Evolutionary conservation across 2,113 vertebrate species (phyloP).

Genomic region (Cynoglossus semilaevis): DNA sequence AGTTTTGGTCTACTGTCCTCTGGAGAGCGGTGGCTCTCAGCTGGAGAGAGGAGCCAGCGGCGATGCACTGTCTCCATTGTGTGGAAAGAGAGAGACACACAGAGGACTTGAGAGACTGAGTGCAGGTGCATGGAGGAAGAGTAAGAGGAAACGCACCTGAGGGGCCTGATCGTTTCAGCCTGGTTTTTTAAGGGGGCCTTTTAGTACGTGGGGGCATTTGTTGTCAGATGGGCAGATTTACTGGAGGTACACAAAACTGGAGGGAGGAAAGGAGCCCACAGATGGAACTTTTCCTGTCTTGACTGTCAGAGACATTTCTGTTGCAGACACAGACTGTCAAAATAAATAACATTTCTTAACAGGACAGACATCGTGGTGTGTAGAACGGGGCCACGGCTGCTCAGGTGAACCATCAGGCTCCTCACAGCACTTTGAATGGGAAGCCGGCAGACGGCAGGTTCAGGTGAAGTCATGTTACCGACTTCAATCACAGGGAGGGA

Average conservation of each 20-base stretch:
- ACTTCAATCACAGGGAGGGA: slow-evolving; percentile 11
- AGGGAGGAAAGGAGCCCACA: slow-evolving; percentile 29
- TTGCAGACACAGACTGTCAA: slow-evolving; percentile 37
- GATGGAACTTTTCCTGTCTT: slow-evolving; percentile 24
- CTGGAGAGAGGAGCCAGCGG: slow-evolving; percentile 72
- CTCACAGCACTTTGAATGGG: background rate
- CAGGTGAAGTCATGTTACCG: slow-evolving; percentile 25
- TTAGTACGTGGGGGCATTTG: slow-evolving; percentile 57
- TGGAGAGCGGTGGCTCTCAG: slow-evolving; percentile 76
- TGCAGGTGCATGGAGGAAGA: slow-evolving; percentile 68
- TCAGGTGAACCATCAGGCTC: background rate
- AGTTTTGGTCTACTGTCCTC: slow-evolving; percentile 67
- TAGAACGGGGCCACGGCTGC: slow-evolving; percentile 1
- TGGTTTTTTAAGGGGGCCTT: slow-evolving; percentile 38
- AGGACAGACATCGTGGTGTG: background rate
- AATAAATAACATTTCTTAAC: slow-evolving; percentile 17
- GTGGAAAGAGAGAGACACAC: slow-evolving; percentile 70
- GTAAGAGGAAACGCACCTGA: slow-evolving; percentile 66
- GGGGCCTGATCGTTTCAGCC: slow-evolving; percentile 39
- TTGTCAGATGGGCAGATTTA: slow-evolving; percentile 59
- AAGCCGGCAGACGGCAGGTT: background rate
- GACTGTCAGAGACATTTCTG: slow-evolving; percentile 46
- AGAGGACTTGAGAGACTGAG: slow-evolving; percentile 67
- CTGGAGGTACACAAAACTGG: slow-evolving; percentile 46
- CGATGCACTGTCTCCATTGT: slow-evolving; percentile 69